Base-by-base conservation (phyloP, 2,113 vertebrate genomes). In the Mirounga angustirostris region DNA sequence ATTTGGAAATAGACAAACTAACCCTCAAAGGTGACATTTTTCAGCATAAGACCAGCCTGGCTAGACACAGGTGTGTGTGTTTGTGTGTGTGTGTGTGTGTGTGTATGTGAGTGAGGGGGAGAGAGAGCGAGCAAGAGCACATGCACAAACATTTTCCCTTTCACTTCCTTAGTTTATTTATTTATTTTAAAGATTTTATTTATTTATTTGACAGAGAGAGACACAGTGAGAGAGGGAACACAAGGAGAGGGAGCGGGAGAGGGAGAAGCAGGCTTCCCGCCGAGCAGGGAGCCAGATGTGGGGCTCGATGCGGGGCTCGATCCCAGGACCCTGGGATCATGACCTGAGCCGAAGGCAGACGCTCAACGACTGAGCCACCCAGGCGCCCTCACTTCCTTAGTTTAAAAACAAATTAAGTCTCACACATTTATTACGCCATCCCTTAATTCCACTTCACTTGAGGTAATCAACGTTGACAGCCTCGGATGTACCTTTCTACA, bases 1-100 rank as follows among this genome's bases (percentile, higher is more conserved):
- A 89, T 92, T 90, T 84, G 82, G 84, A 89, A 65, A 89, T 69
- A 97, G 26, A 91, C 95, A 67, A 82, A 90, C 28, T 71, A 91
- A 59, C 33, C 15, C 14, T 74, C 56, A 59, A 67, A 52, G 40
- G 21, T 89, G 19, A 73, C 8, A 86, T 91, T 97, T 97, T 87
- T 89, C 58, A 33, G 18, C 33, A 30, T 92, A 7, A 15, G 46
- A 36, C 18, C 22, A 40, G 46, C 24, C 12, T 83, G 58, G 36
- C 8, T 69, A 65, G 36, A 90, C 69, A 63, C 46, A 58, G 69
- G 91, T 30, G 21, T 4, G 30, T 54, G 19, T 67, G 9, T 50
- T 16, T 69, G 21, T 30, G 8, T 52, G 28, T 52, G 19, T 11
- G 56, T 73, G 21, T 69, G 21, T 69, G 9, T 46, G 15, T 65